Base-by-base conservation (phyloP, 2,113 vertebrate genomes). In the Cyprinodon tularosa region DNA sequence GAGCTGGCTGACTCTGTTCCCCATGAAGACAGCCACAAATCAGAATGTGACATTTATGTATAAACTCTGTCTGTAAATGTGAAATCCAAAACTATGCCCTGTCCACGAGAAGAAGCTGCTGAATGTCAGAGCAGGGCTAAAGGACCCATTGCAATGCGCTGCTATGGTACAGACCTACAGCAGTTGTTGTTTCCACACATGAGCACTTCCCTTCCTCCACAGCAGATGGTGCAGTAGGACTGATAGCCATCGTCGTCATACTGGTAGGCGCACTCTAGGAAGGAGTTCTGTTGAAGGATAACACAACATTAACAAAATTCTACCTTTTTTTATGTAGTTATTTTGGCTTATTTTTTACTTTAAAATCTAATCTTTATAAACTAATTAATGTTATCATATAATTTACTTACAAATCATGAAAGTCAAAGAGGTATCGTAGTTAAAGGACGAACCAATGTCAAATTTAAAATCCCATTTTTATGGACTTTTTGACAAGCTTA, bases 101-200 rank as follows among this genome's bases (percentile, higher is more conserved):
- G 76, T 64, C 73, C 57, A 65, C 68, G 62, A 39, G 45, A 38
- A 20, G 66, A 48, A 68, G 45, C 29, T 12, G 66, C 71, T n/a
- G 62, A 62, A 29, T 57, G 44, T 61, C 64, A 76, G 36, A 14
- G 38, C 37, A 45, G 39, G 48, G 60, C 17, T 38, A 12, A 20
- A 0, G 37, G 1, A 20, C 14, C 0, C 3, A 10, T 17, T 36
- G 4, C 3, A 10, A 14, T 36, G 17, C 9, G 11, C 20, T 17
- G 65, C 0, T 6, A 12, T 4, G 59, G 17, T 36, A 66, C 95
- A 77, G 85, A 98, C 97, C 97, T 96, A 93, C 98, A 99, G 88
- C 97, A 99, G 92, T 99, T 99, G 93, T 98, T 99, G 96, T 99
- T 98, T 68, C 97, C 98, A 1, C 97, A 99, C 97, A 99, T 99